Base-by-base conservation (phyloP, 2,113 vertebrate species). In the Ciconia maguari region DNA sequence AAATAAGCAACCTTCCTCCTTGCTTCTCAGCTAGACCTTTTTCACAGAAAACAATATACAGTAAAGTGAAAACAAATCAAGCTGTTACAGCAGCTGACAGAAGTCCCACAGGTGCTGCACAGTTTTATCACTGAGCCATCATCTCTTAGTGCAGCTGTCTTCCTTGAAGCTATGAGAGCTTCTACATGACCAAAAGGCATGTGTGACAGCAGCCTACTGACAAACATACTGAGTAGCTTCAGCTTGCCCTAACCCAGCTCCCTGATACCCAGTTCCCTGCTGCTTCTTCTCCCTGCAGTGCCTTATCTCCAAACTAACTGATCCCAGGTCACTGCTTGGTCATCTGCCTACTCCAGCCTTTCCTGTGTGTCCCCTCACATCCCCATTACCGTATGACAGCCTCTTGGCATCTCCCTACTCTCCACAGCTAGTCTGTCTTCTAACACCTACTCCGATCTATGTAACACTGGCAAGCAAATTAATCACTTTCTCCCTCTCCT, bases 341-440 rank as follows among this genome's bases (percentile, higher is more conserved):
- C 7, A 1, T 42, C 27, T 55, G 11, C 18, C 29, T 51, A 25
- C 30, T 11, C 13, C 30, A 86, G 41, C 12, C 13, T 80, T 57
- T 66, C 21, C 27, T 57, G 3, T 22, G 4, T 76, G 30, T 72
- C 8, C 5, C 80, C 34, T 83, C 52, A 30, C 41, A 48, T 19
- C 6, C 44, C 25, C 0, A 0, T 64, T 54, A 51, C 36, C 2
- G 0, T 51, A 29, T 10, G 34, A 30, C 21, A 54, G 21, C 16
- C 6, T 90, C 38, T 76, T 92, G 64, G 6, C 55, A 58, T 22
- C 13, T 66, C 19, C 13, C 54, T 44, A 1, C 36, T 70, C 27
- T 60, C 61, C 34, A n/a, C 42, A 52, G 26, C 12, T 76, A 29
- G 20, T n/a, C 51, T 78, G 0, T 36, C 46, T 92, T 90, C 65